phyloP scores from a whole-genome alignment of 2,888 invertebrate species.

The Liposcelis brunnea region DNA sequence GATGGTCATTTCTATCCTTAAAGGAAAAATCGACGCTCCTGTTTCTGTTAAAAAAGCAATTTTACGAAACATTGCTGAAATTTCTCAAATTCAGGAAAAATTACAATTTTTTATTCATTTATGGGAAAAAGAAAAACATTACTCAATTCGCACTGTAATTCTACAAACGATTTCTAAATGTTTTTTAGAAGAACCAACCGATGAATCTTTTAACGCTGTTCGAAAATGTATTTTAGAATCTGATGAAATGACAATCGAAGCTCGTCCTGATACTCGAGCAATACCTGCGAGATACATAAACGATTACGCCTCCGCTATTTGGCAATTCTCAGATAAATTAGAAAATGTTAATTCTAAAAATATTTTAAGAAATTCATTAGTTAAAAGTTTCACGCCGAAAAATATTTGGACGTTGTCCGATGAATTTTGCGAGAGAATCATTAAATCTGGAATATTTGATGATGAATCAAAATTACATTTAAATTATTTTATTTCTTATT shows the following conservation, averaged over 20 bases:
- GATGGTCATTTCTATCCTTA: too few species aligned
- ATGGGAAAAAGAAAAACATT: neutral
- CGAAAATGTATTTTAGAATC: neutral
- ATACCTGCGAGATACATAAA: neutral
- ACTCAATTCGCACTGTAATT: neutral
- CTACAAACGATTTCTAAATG: neutral
- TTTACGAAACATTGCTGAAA: neutral
- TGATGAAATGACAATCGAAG: neutral
- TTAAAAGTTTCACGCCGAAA: neutral
- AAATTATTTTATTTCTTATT: too few species aligned
- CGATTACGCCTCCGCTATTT: neutral
- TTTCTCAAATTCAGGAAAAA: neutral
- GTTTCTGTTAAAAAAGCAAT: neutral
- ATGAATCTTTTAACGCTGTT: neutral
- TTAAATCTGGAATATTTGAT: too few species aligned
- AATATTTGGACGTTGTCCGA: too few species aligned
- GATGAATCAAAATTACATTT: too few species aligned
- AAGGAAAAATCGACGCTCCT: neutral
- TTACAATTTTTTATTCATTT: neutral
- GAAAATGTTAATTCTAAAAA: neutral
- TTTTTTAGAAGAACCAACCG: constrained; percentile 1
- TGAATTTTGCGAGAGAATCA: too few species aligned
- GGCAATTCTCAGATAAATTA: neutral
- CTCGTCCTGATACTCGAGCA: neutral
- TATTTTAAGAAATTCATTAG: neutral